These are phyloP conservation scores for Marmota flaviventris DNA, from an alignment of 2,113 vertebrate species.

Conservation along the genomic window DNA sequence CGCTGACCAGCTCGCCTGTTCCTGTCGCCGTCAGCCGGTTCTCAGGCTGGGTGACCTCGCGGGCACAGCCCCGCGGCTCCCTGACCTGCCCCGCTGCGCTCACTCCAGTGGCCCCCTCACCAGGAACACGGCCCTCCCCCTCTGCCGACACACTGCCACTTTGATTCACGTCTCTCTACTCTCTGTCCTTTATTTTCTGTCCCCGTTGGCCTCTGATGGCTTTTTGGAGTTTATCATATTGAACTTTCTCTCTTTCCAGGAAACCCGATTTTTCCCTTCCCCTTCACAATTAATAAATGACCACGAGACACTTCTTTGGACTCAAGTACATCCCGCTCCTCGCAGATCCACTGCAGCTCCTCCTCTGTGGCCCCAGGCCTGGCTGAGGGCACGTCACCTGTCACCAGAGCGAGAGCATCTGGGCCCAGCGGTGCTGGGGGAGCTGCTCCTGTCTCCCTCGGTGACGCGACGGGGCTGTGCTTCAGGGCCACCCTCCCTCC, in stretches of 20 bases:
- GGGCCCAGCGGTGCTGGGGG: background rate
- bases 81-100: background rate
- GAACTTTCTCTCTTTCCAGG: slow-evolving; percentile 83
- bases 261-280: slow-evolving; percentile 78
- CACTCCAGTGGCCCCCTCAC: background rate
- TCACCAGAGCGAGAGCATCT: background rate
- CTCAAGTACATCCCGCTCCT: slow-evolving; percentile 66
- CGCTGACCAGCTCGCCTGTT: background rate
- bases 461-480: background rate
- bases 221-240: slow-evolving; percentile 82
- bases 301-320: slow-evolving; percentile 67
- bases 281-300: slow-evolving; percentile 82
- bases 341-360: background rate
- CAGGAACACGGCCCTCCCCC: background rate
- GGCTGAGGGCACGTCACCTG: background rate
- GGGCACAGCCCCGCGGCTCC: background rate
- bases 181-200: slow-evolving; percentile 73
- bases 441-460: background rate
- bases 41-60: background rate
- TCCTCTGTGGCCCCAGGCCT: background rate
- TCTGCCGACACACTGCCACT: background rate
- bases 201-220: slow-evolving; percentile 79
- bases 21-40: background rate
- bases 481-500: background rate
- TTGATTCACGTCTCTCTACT: slow-evolving; percentile 72